phyloP scores from a whole-genome alignment of 2,113 vertebrate species.

The Lontra canadensis region DNA sequence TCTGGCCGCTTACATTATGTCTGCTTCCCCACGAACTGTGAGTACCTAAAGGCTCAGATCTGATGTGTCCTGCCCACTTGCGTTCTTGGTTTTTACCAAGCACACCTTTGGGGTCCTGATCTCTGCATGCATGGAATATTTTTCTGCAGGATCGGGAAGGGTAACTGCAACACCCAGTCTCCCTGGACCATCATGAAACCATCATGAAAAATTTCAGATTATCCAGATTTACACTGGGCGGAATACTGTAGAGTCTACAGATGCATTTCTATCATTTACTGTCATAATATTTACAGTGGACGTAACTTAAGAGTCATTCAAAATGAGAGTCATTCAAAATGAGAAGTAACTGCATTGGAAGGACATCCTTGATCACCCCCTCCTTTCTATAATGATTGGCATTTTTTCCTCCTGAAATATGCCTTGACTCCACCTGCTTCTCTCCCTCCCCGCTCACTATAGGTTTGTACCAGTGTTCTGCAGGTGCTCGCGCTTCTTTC shows the following conservation, averaged over 20 bases:
- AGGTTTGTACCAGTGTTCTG: background rate
- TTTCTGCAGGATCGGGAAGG: background rate
- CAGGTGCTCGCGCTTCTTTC: background rate
- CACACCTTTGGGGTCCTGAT: background rate
- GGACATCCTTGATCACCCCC: background rate
- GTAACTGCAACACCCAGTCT: background rate
- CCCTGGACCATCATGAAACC: background rate
- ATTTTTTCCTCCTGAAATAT: background rate
- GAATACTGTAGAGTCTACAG: background rate
- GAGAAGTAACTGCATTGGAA: background rate
- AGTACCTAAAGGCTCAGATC: background rate
- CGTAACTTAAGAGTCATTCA: background rate
- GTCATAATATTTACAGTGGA: background rate
- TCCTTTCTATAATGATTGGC: background rate
- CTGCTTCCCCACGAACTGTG: background rate
- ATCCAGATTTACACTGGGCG: background rate
- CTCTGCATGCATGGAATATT: background rate
- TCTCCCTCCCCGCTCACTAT: background rate
- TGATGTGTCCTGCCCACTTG: background rate
- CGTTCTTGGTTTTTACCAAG: background rate
- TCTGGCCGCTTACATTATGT: background rate
- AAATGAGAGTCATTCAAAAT: background rate
- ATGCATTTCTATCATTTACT: background rate
- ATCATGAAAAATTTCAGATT: background rate
- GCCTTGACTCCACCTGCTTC: background rate